phyloP scores from a whole-genome alignment of 2,888 invertebrate species.

The Lasius fuliginosus region DNA sequence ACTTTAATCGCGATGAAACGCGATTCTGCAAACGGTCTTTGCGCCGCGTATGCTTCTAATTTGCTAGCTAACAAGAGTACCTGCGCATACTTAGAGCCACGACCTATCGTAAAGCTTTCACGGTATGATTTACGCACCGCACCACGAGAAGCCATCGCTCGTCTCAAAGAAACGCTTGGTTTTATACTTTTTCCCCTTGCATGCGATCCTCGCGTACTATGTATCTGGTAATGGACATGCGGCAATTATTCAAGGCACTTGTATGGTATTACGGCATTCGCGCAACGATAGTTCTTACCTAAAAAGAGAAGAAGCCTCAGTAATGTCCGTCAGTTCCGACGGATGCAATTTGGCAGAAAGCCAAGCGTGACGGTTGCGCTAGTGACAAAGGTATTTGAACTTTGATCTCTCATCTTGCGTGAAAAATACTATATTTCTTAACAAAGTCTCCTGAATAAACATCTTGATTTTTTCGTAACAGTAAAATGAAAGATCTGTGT shows the following conservation, averaged over 20 bases:
- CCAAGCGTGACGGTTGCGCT: constrained; percentile 10
- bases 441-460: neutral
- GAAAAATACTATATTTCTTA: neutral
- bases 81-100: constrained; percentile 38
- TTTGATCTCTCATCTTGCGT: neutral
- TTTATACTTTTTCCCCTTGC: constrained; percentile 38
- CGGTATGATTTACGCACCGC: constrained; percentile 65
- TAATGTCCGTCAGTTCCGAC: neutral
- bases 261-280: neutral
- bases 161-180: constrained; percentile 44
- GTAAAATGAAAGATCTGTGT: neutral
- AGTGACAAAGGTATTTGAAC: constrained; percentile 8
- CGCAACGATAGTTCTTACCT: constrained; percentile 8
- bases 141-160: constrained; percentile 14
- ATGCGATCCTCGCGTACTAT: constrained; percentile 6
- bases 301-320: neutral
- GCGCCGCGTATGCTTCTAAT: constrained; percentile 62
- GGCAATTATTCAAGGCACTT: constrained; percentile 15
- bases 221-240: constrained; percentile 11
- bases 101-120: constrained; percentile 64
- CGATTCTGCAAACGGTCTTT: constrained; percentile 45
- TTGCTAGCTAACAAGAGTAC: constrained; percentile 65
- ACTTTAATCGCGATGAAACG: constrained; percentile 65
- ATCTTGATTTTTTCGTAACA: constrained; percentile 4
- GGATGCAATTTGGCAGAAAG: constrained; percentile 17